phyloP scores from a whole-genome alignment of 2,888 invertebrate genomes.

The Acleris laterana region DNA sequence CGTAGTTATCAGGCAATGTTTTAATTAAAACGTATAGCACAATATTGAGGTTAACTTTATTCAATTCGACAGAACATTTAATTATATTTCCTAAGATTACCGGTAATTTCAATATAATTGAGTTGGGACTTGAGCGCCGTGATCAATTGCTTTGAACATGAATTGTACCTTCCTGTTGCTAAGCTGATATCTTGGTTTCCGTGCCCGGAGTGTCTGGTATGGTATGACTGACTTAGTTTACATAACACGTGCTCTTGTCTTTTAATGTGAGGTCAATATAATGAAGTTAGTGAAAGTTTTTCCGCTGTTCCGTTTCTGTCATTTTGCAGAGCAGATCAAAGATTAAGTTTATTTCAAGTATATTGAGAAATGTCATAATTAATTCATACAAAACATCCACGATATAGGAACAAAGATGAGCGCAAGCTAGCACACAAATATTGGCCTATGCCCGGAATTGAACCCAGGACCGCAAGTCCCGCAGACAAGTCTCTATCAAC shows the following conservation, averaged over 20 bases:
- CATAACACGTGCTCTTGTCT: too few species aligned
- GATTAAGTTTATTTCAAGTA: too few species aligned
- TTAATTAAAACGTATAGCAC: conserved; percentile 5
- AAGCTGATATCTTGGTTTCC: conserved; percentile 4
- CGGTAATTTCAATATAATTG: conserved; percentile 25
- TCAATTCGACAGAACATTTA: conserved; percentile 13
- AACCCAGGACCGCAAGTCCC: too few species aligned
- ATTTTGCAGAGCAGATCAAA: too few species aligned
- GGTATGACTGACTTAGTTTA: too few species aligned
- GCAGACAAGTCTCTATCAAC: too few species aligned
- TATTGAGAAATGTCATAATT: too few species aligned
- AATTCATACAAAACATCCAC: too few species aligned
- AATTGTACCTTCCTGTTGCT: conserved; percentile 2
- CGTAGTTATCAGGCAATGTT: conserved; percentile 9
- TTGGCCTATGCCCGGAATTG: too few species aligned
- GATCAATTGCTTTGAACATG: conserved; percentile 3
- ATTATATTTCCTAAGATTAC: conserved; percentile 6
- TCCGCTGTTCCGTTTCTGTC: background rate
- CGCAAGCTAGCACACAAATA: too few species aligned
- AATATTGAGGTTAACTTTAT: conserved; percentile 28
- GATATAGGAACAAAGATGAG: too few species aligned
- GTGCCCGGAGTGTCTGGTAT: background rate
- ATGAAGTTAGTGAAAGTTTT: conserved; percentile 18
- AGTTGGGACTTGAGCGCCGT: conserved; percentile 11
- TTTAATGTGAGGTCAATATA: background rate